Evolutionary conservation across 2,797 vertebrate genomes (phyloP).

Genomic region (Poeciliopsis presidionis): DNA sequence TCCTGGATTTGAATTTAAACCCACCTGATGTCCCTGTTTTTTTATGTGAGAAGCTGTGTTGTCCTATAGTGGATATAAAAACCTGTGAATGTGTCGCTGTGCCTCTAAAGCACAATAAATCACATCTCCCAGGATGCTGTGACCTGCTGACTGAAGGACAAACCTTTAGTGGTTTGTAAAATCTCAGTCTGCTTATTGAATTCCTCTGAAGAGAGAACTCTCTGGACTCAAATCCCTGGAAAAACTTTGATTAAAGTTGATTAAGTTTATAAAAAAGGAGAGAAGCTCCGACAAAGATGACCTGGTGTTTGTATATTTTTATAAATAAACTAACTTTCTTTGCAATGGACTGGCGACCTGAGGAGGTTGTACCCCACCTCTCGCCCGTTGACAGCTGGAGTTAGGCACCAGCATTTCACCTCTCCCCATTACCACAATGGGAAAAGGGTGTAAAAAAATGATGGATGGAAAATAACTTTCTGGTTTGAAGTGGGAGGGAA

Average conservation of each 20-base stretch:
- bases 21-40: slow-evolving; percentile 9
- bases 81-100: slow-evolving; percentile 9
- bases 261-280: neutral
- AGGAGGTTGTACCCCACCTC: no score
- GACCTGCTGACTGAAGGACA: slow-evolving; percentile 34
- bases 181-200: slow-evolving; percentile 21
- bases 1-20: slow-evolving; percentile 4
- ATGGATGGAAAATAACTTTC: neutral
- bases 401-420: no score
- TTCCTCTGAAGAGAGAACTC: neutral
- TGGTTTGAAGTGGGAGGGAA: neutral
- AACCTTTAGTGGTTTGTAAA: slow-evolving; percentile 22
- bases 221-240: neutral
- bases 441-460: no score
- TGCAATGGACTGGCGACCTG: no score
- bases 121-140: slow-evolving; percentile 20
- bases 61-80: slow-evolving; percentile 10
- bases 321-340: neutral
- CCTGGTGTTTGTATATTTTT: neutral
- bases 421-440: no score
- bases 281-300: neutral
- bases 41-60: slow-evolving; percentile 7
- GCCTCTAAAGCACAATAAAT: slow-evolving; percentile 29
- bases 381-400: no score
- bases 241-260: neutral